Conservation (phyloP, 2,797 vertebrate genomes). For the Capromys pilorides region DNA sequence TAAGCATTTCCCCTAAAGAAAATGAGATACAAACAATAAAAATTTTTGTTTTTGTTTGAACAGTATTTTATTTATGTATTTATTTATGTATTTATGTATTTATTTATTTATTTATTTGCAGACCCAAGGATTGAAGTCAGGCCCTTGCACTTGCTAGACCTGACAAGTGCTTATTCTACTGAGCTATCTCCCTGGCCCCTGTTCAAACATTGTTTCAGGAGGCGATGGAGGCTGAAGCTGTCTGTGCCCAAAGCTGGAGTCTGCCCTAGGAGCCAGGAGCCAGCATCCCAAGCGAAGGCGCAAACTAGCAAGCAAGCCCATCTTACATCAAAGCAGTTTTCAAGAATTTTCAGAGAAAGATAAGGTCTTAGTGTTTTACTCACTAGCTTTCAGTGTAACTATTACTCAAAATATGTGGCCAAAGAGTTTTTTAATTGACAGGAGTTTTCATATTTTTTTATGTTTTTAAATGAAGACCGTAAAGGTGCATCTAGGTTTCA, state of each 20-base stretch:
- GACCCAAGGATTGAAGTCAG: too few relatives aligned
- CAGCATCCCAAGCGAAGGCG: too few relatives aligned
- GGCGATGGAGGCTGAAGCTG: too few relatives aligned
- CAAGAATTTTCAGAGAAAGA: constrained; percentile 41
- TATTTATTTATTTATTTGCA: too few relatives aligned
- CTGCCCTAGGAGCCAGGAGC: too few relatives aligned
- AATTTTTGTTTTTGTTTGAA: constrained; percentile 16
- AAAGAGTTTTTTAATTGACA: constrained; percentile 40
- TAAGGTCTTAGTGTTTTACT: constrained; percentile 51
- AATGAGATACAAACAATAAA: not conserved
- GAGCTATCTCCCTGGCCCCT: too few relatives aligned
- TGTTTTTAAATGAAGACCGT: constrained; percentile 28
- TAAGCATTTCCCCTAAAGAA: not conserved
- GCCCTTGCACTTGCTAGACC: too few relatives aligned
- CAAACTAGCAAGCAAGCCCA: too few relatives aligned
- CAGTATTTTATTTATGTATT: too few relatives aligned
- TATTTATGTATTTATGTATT: too few relatives aligned
- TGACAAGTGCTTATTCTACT: too few relatives aligned
- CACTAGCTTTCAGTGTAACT: constrained; percentile 27
- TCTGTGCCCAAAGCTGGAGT: too few relatives aligned
- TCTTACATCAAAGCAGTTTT: not conserved
- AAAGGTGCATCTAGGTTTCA: constrained; percentile 33
- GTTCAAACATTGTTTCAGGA: not conserved
- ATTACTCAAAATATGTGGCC: not conserved
- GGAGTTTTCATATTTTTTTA: constrained; percentile 22